Conservation (phyloP, 2,113 vertebrate species). For the Xenus cinereus region DNA sequence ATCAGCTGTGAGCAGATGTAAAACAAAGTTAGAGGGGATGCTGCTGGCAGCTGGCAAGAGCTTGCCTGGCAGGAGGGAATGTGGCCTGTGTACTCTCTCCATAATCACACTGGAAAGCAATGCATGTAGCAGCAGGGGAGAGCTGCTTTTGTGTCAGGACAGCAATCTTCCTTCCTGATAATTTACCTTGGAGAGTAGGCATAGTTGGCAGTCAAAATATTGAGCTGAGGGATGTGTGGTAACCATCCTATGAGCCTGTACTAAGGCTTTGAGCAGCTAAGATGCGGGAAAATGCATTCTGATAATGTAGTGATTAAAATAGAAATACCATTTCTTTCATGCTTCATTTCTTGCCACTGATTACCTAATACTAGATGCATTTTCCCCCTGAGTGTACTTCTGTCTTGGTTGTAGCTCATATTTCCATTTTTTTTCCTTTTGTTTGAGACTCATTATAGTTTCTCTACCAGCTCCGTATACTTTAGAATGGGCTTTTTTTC, state of each 20-base stretch:
- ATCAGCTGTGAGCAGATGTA: not conserved
- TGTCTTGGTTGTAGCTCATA: not conserved
- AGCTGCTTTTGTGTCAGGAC: not conserved
- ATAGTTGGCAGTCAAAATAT: not conserved
- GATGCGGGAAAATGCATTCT: not conserved
- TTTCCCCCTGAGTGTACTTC: not conserved
- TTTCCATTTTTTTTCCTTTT: not conserved
- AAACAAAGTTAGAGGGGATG: rapidly evolving
- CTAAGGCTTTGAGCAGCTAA: not conserved
- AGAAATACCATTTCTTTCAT: not conserved
- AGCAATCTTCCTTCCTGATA: not conserved
- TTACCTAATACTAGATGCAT: not conserved
- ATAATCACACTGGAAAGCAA: not conserved
- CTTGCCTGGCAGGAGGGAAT: not conserved
- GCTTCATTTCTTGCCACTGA: not conserved
- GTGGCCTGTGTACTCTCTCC: not conserved
- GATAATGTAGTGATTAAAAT: not conserved
- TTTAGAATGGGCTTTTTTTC: not conserved
- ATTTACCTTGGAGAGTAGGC: not conserved
- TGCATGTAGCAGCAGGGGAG: not conserved
- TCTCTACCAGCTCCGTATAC: not conserved
- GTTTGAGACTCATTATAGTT: not conserved
- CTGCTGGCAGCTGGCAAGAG: not conserved
- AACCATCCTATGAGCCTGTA: not conserved
- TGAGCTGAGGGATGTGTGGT: not conserved